A percentile compares a stretch with the other conserved stretches of the same genome.
Evolutionary conservation across 2,888 invertebrate species (phyloP).

Genomic region (Synergus itoensis): DNA sequence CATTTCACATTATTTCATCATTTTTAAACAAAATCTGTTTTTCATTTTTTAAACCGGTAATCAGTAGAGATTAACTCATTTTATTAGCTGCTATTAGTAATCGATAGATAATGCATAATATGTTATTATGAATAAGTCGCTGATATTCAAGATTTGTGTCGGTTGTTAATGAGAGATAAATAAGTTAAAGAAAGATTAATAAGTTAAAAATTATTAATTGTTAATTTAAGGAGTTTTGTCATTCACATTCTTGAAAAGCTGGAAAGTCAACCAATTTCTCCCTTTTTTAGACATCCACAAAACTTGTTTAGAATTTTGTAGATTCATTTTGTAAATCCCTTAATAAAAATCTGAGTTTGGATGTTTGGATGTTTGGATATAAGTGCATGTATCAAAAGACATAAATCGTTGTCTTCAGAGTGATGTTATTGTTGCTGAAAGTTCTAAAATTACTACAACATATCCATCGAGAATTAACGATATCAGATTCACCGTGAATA

Average conservation of each 20-base stretch:
- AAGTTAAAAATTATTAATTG: not conserved
- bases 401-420: conserved; percentile 28
- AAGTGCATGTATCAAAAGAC: conserved; percentile 38
- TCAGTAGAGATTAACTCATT: not conserved
- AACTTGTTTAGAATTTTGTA: not conserved
- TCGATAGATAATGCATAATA: not conserved
- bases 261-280: not conserved
- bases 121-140: not conserved
- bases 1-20: too few species aligned
- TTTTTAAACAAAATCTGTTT: too few species aligned
- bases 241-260: not conserved
- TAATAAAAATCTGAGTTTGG: conserved; percentile 9
- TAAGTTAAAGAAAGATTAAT: not conserved
- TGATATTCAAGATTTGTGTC: not conserved
- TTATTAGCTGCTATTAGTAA: not conserved
- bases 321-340: not conserved
- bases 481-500: conserved; percentile 45
- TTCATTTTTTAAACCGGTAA: not conserved
- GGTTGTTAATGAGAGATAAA: not conserved
- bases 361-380: not conserved
- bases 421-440: conserved; percentile 53
- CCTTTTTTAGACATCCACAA: not conserved
- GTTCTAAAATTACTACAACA: conserved; percentile 51
- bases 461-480: conserved; percentile 57
- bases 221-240: not conserved